Conservation (phyloP, 2,113 vertebrate genomes). For the Coturnix japonica region DNA sequence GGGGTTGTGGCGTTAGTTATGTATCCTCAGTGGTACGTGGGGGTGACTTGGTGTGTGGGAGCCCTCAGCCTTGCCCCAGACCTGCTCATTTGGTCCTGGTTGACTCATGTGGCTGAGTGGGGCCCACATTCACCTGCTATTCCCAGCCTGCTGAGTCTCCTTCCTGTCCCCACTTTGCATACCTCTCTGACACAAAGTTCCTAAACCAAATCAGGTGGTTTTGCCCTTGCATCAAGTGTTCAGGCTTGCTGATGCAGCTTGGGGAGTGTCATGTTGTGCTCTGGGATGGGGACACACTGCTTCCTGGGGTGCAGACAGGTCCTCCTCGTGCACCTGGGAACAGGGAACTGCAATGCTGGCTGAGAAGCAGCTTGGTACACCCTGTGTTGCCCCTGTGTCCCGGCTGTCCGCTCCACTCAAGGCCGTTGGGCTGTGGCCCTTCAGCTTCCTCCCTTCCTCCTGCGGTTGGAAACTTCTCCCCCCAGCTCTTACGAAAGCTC, state of each 20-base stretch:
- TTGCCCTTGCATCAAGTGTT: not conserved
- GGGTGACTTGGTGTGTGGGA: not conserved
- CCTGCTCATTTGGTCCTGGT: not conserved
- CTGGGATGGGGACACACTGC: not conserved
- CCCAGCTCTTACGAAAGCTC: conserved; percentile 78
- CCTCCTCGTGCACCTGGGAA: not conserved
- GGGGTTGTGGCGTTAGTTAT: not conserved
- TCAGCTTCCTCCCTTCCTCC: conserved; percentile 74
- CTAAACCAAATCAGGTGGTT: conserved; percentile 52
- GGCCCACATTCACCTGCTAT: not conserved
- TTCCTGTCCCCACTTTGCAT: conserved; percentile 21
- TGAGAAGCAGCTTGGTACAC: rapidly evolving
- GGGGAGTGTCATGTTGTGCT: rapidly evolving
- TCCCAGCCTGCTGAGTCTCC: conserved; percentile 5
- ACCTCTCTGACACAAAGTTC: conserved; percentile 8
- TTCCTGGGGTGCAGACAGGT: not conserved
- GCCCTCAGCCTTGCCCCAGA: not conserved
- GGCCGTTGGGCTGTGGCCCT: conserved; percentile 46
- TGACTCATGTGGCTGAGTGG: not conserved
- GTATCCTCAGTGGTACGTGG: not conserved
- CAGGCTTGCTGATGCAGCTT: not conserved
- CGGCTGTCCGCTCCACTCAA: not conserved
- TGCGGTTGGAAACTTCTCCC: conserved; percentile 83
- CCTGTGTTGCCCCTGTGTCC: not conserved
- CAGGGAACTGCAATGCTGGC: not conserved